These are phyloP conservation scores for Tyto alba DNA, from an alignment of 2,113 vertebrate species.

Conservation along the genomic window DNA sequence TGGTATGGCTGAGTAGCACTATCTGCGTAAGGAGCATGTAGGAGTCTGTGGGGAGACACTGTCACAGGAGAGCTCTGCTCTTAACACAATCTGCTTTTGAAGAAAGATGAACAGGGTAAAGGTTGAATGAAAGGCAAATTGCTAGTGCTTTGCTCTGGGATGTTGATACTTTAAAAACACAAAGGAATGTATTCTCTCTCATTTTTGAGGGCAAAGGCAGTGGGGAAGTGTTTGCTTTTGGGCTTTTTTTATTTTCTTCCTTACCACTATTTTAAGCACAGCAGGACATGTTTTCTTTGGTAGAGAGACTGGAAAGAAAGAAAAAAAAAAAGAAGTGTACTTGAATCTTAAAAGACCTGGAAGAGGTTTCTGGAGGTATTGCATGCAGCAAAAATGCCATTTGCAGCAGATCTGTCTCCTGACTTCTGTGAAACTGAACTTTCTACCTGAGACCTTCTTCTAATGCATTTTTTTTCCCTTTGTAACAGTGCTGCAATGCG, in stretches of 20 bases:
- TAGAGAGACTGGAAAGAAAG: background rate
- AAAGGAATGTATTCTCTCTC: background rate
- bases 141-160: background rate
- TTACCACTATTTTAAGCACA: background rate
- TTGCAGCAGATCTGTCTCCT: background rate
- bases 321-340: background rate
- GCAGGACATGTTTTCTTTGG: background rate
- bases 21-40: background rate
- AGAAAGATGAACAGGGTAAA: background rate
- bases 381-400: background rate
- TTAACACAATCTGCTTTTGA: background rate
- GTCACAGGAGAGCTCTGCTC: background rate
- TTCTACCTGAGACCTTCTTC: background rate
- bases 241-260: background rate
- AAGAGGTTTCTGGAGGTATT: background rate
- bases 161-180: background rate
- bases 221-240: background rate
- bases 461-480: background rate
- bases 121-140: background rate
- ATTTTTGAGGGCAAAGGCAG: background rate
- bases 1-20: background rate
- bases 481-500: background rate
- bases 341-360: background rate
- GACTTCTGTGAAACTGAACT: background rate
- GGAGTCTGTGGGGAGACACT: background rate